A percentile compares a stretch with the other conserved stretches of the same genome.
These are phyloP conservation scores for Drosophila saltans DNA, from an alignment of 1,140 invertebrate genomes.

Conservation along the genomic window DNA sequence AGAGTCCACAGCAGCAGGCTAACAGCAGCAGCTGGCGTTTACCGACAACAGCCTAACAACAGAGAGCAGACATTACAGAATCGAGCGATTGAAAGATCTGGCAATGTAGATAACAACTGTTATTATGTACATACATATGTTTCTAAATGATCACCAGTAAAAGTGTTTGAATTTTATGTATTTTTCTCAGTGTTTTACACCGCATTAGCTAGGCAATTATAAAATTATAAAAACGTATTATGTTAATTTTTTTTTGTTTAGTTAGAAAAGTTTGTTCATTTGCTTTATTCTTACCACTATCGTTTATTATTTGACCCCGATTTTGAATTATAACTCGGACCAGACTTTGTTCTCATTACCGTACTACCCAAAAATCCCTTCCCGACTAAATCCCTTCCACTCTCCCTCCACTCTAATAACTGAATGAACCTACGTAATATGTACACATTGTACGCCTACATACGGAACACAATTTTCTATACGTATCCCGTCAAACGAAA, in stretches of 20 bases:
- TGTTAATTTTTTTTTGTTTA: slow-evolving; percentile 57
- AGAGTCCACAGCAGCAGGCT: too few species aligned
- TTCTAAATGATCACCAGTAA: not conserved
- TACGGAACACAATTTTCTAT: slow-evolving; percentile 40
- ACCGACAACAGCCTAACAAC: too few species aligned
- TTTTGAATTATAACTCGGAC: slow-evolving; percentile 33
- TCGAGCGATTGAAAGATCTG: too few species aligned
- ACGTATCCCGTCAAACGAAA: slow-evolving; percentile 17
- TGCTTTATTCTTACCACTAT: slow-evolving; percentile 44
- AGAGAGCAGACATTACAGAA: too few species aligned
- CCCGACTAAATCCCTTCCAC: too few species aligned
- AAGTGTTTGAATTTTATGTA: too few species aligned
- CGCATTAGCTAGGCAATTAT: slow-evolving; percentile 1
- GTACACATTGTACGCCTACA: slow-evolving; percentile 36
- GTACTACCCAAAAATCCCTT: not conserved
- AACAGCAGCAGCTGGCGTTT: too few species aligned
- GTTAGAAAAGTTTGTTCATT: not conserved
- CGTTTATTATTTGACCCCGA: slow-evolving; percentile 70
- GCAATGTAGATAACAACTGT: not conserved
- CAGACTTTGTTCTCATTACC: slow-evolving; percentile 10
- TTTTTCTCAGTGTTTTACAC: not conserved
- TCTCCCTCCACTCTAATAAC: not conserved
- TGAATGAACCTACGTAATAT: slow-evolving; percentile 12
- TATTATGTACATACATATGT: too few species aligned
- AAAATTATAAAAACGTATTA: slow-evolving; percentile 54